Evolutionary conservation across 1,140 invertebrate species (phyloP), one percentile per base, ranked within the genome.

Genomic region (Drosophila bipectinata): DNA sequence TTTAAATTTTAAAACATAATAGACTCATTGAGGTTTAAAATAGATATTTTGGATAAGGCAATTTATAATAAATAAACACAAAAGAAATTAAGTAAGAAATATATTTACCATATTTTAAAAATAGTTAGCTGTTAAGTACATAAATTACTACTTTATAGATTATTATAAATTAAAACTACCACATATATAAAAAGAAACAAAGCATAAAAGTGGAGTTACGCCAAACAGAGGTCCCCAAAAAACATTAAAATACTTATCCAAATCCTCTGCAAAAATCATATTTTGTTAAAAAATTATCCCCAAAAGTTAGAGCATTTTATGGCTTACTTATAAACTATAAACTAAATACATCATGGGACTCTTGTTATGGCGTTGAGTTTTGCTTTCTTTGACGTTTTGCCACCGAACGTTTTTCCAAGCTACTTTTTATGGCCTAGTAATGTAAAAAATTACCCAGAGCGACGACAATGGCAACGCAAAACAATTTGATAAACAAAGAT

Each of bases 401-500:
- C 63, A 69, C 66, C 32, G 49, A 56, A 49, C 66, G 41, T 69
- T 68, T 37, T 56, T 85, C 77, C 77, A 69, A 78, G 81, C 72
- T 79, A 58, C 45, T 79, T 82, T 88, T 87, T 87, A 87, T 85
- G 82, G 83, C 68, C 59, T 32, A 78, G 81, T 75, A 85, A 87
- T 85, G 80, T 75, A 61, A 83, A 77, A 78, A 85, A 81, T 87
- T 87, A 87, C 69, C 84, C 77, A 77, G 73, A 81, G 81, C 77
- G 77, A 77, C 64, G 76, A 80, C 55, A 62, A 63, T 57, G 57
- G 51, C 58, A 26, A 3, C 2, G 21, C 3, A 2, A 21, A 54
- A 41, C 67, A 57, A 51, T 74, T 77, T 85, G 61, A 72, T 77
- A 80, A 67, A 45, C 78, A 72, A 72, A 85, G 82, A 85, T 81